Base-by-base conservation (phyloP, 2,888 invertebrate species). In the Apodemia mormo region DNA sequence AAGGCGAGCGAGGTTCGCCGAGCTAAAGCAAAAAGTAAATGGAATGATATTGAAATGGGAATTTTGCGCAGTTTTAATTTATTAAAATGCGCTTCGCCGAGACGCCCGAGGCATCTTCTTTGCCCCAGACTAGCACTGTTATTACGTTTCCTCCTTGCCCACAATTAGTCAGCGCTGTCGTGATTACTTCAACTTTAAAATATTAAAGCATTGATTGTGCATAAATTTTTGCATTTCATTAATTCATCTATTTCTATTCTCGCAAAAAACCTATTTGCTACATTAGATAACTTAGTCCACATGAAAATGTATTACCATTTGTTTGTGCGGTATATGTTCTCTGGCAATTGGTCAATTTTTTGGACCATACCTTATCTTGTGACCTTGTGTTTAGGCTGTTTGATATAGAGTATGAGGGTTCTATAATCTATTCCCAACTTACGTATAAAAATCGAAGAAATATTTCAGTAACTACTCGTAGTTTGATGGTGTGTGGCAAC, bases 61-160 rank as follows among this genome's bases (percentile, higher is more conserved):
- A 90, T 89, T 90, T 88, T 83, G 89, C 86, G 81, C 89, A 89
- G 89, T 91, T 92, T 90, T 92, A 91, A 92, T 92, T 92, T 92
- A 92, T 92, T 92, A 91, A 92, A 92, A 92, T 90, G 89, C 83
- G 85, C 86, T 85, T 81, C 82, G 84, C 71, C 77, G 82, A 83
- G 82, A 80, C 83, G 86, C 85, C 80, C 83, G 80, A 80, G 83
- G 85, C 86, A 82, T 83, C 85, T 82, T 85, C 89, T 86, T 86
- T 85, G 87, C 87, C 85, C 90, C 90, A 92, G 92, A 87, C 87
- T 85, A 85, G 86, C 85, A 85, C 85, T 89, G 90, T 92, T 90
- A 91, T 90, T 91, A 86, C 89, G 85, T 89, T 90, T 85, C 74
- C 86, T 86, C 83, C 88, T 87, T 88, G 85, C 89, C 92, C 92